Percentiles rank a stretch among this genome's conserved stretches.
These are phyloP conservation scores for Eurytoma californica DNA, from an alignment of 2,888 invertebrate genomes.

Conservation along the genomic window DNA sequence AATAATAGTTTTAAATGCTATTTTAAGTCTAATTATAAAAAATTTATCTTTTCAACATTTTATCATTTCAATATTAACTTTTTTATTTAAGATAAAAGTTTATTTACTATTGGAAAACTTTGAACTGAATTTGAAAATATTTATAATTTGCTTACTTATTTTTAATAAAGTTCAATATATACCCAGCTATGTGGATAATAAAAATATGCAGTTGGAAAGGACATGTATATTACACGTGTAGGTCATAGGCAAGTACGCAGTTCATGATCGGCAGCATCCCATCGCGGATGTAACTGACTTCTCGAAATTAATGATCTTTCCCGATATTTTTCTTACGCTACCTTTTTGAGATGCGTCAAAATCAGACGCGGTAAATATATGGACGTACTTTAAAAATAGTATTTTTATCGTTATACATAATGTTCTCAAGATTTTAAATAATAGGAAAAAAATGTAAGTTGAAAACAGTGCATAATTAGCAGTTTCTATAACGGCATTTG, in stretches of 20 bases:
- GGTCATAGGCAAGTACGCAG: conserved; percentile 64
- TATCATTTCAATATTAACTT: neutral
- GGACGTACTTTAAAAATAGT: conserved; percentile 41
- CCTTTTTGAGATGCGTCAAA: conserved; percentile 51
- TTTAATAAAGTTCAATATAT: neutral
- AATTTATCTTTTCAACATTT: neutral
- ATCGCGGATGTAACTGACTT: conserved; percentile 61
- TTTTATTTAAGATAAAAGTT: neutral
- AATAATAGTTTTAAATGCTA: neutral
- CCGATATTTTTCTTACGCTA: conserved; percentile 51
- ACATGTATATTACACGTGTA: conserved; percentile 56
- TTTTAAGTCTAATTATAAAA: neutral
- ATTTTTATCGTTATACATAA: conserved; percentile 35
- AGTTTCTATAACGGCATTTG: conserved; percentile 22
- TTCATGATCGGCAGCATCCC: conserved; percentile 63
- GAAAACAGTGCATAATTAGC: conserved; percentile 22
- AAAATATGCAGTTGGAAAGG: conserved; percentile 57
- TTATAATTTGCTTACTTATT: neutral
- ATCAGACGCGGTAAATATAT: conserved; percentile 26
- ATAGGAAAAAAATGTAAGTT: neutral
- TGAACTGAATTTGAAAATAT: neutral
- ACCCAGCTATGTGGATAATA: conserved; percentile 15
- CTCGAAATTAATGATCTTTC: conserved; percentile 62
- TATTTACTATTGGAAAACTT: too few species aligned
- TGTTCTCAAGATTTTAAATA: conserved; percentile 20